Evolutionary conservation across 2,797 vertebrate genomes (phyloP).

Genomic region (Gobionotothen gibberifrons): DNA sequence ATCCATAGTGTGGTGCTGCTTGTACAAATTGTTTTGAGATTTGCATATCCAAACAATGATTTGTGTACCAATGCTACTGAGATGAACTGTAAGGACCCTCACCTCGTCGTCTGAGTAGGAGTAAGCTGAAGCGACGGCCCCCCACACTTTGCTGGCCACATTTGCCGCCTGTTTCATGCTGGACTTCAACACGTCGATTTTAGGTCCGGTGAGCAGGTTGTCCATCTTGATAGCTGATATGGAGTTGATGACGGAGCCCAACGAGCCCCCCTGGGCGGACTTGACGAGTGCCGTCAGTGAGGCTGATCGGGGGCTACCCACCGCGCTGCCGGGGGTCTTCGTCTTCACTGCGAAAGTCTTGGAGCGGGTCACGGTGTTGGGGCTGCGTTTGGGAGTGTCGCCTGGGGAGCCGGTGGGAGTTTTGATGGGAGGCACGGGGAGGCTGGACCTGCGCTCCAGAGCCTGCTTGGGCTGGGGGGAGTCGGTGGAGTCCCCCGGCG

Average conservation of each 20-base stretch:
- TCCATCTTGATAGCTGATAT: conserved; percentile 95
- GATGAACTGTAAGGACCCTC: conserved; percentile 56
- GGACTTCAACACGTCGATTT: conserved; percentile 94
- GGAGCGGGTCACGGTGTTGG: conserved; percentile 88
- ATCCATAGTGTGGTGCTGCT: no score
- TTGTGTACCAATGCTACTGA: no score
- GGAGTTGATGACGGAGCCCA: conserved; percentile 94
- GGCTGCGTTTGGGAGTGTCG: conserved; percentile 81
- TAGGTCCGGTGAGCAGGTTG: conserved; percentile 92
- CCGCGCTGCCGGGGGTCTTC: conserved; percentile 74
- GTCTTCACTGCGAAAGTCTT: conserved; percentile 90
- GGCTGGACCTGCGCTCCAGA: conserved; percentile 90
- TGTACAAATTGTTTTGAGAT: no score
- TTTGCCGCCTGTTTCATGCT: conserved; percentile 97
- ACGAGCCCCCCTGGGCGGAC: conserved; percentile 89
- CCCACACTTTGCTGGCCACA: conserved; percentile 97
- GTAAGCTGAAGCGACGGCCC: conserved; percentile 91
- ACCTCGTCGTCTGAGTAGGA: conserved; percentile 96
- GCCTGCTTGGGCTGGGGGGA: conserved; percentile 61
- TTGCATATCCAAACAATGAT: no score
- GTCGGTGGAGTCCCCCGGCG: conserved; percentile 59
- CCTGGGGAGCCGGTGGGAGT: conserved; percentile 57
- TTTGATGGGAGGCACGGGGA: conserved; percentile 85
- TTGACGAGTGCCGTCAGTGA: conserved; percentile 90
- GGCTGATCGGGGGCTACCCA: conserved; percentile 76